Conservation (phyloP, 2,797 vertebrate genomes). For the Amniataba percoides region DNA sequence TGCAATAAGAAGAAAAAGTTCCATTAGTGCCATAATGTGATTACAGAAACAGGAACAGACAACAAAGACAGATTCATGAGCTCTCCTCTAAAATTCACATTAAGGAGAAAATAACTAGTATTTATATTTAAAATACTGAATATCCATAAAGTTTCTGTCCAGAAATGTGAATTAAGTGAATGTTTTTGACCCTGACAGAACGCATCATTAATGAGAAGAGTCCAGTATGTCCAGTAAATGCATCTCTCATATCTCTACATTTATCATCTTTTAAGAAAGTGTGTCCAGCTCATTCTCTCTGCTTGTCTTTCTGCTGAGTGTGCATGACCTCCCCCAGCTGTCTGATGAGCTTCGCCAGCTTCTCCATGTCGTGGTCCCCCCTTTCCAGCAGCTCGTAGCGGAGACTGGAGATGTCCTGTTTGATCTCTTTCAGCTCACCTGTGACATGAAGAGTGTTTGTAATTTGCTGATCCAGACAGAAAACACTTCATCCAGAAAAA, state of each 20-base stretch:
- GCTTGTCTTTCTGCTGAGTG: constrained; percentile 30
- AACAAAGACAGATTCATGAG: neutral
- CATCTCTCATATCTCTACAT: neutral
- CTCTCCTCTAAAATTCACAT: neutral
- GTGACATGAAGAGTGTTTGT: constrained; percentile 4
- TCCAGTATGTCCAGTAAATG: neutral
- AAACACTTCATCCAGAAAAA: neutral
- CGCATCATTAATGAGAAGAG: neutral
- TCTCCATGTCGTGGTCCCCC: constrained; percentile 89
- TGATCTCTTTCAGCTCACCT: constrained; percentile 98
- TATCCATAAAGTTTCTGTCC: neutral
- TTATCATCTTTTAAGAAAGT: constrained; percentile 10
- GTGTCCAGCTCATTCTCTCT: constrained; percentile 6
- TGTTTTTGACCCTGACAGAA: neutral
- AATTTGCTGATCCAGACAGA: neutral
- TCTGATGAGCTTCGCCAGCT: constrained; percentile 89
- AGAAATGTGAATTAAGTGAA: neutral
- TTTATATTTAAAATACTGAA: constrained; percentile 18
- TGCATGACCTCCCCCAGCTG: constrained; percentile 87
- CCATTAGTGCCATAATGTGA: constrained; percentile 51
- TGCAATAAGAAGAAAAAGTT: constrained; percentile 11
- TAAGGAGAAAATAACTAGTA: neutral
- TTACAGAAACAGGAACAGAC: neutral
- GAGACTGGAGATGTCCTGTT: constrained; percentile 97
- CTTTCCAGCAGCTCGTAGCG: constrained; percentile 95